These are phyloP conservation scores for Habropoda laboriosa DNA, from an alignment of 1,140 invertebrate species.

Conservation along the genomic window DNA sequence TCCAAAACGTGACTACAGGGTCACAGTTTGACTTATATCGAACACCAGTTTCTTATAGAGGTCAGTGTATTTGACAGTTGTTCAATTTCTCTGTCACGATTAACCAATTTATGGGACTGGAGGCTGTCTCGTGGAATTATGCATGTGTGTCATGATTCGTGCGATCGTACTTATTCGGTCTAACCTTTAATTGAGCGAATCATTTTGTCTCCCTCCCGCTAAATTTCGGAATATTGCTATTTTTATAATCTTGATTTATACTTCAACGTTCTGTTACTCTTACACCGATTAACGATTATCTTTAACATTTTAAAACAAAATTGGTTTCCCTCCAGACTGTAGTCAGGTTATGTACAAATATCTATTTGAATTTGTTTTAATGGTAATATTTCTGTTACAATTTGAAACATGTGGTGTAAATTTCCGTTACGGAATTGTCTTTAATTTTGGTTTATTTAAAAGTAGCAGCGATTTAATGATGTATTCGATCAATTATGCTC, in stretches of 20 bases:
- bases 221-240: no score
- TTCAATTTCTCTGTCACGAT: conserved; percentile 19
- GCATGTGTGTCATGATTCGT: conserved; percentile 1
- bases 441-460: no score
- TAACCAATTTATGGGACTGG: not conserved
- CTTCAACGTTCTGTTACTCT: not conserved
- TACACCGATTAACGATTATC: no score
- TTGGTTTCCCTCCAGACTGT: not conserved
- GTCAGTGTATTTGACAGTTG: conserved; percentile 25
- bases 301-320: not conserved
- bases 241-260: not conserved
- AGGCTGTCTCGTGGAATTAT: not conserved
- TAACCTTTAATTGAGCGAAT: not conserved
- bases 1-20: not conserved
- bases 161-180: not conserved
- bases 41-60: not conserved
- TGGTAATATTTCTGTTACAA: not conserved
- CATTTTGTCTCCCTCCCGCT: not conserved
- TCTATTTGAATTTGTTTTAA: not conserved
- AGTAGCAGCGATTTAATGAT: no score
- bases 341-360: conserved; percentile 1
- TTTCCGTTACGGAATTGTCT: no score
- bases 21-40: not conserved
- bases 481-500: no score
- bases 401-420: not conserved